Evolutionary conservation across 2,797 vertebrate genomes (phyloP).

Genomic region (Brachyrhaphis roseni): DNA sequence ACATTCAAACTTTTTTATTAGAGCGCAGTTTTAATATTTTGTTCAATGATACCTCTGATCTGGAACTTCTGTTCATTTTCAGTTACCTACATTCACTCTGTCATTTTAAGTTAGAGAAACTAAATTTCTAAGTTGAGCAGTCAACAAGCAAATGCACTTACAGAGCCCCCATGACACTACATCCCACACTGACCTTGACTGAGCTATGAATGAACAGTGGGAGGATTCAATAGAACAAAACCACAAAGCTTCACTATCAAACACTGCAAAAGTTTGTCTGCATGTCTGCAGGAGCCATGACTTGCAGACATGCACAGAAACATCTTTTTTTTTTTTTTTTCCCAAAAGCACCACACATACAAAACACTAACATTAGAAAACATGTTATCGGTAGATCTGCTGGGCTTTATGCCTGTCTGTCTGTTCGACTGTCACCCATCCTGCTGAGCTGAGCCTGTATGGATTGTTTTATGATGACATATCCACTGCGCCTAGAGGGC

Average conservation of each 20-base stretch:
- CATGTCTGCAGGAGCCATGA: not conserved
- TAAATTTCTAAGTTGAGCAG: conserved; percentile 11
- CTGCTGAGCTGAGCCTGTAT: conserved; percentile 66
- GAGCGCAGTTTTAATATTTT: not conserved
- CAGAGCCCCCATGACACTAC: conserved; percentile 60
- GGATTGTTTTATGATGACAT: conserved; percentile 85
- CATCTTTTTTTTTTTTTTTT: conserved; percentile 27
- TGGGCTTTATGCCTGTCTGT: conserved; percentile 46
- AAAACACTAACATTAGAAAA: conserved; percentile 48
- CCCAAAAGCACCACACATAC: conserved; percentile 11
- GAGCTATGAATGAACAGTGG: conserved; percentile 76
- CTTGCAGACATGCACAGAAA: conserved; percentile 3
- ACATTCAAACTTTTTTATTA: not conserved
- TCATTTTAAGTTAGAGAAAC: not conserved
- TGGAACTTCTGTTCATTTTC: not conserved
- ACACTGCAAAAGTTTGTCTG: conserved; percentile 44
- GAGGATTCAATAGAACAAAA: conserved; percentile 66
- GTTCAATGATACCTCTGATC: not conserved
- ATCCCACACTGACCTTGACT: conserved; percentile 78
- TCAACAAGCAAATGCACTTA: conserved; percentile 48
- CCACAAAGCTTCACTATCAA: conserved; percentile 73
- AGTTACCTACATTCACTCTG: not conserved
- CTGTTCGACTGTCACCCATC: conserved; percentile 73
- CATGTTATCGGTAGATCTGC: conserved; percentile 71
- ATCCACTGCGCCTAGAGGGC: conserved; percentile 82